phyloP scores from a whole-genome alignment of 1,140 invertebrate species.

The Tribolium castaneum region DNA sequence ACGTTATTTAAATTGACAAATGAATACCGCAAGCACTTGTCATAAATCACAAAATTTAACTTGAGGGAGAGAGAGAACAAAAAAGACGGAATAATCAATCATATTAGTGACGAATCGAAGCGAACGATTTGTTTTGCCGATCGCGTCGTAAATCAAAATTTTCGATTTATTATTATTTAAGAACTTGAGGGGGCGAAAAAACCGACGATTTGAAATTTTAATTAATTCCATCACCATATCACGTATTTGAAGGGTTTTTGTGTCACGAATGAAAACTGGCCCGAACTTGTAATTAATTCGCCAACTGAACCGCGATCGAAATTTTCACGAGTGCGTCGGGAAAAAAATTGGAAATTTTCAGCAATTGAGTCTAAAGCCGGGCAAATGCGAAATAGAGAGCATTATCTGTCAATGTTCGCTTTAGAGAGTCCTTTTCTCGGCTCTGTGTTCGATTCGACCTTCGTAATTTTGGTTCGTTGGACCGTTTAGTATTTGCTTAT shows the following conservation, averaged over 20 bases:
- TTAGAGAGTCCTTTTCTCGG: background rate
- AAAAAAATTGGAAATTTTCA: background rate
- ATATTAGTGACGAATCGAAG: conserved; percentile 30
- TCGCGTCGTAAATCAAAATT: conserved; percentile 1
- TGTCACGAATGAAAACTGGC: background rate
- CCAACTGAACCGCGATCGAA: background rate
- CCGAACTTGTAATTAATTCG: background rate
- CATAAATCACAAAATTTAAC: conserved; percentile 31
- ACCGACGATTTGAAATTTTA: background rate
- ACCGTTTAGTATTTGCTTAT: conserved; percentile 18
- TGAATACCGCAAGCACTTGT: conserved; percentile 18
- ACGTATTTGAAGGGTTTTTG: background rate
- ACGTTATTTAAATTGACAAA: conserved; percentile 21
- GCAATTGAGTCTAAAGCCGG: background rate
- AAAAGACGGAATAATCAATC: conserved; percentile 29
- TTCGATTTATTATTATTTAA: background rate
- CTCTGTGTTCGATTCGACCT: background rate
- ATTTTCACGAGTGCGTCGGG: background rate
- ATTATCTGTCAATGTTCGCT: background rate
- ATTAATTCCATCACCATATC: background rate
- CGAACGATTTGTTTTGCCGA: conserved; percentile 24
- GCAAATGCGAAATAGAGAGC: background rate
- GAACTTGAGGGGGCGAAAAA: background rate
- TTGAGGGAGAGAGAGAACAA: conserved; percentile 3
- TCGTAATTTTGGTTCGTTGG: background rate